These are phyloP conservation scores for Steinernema khuongi DNA, from an alignment of 1,140 invertebrate species.

Conservation along the genomic window DNA sequence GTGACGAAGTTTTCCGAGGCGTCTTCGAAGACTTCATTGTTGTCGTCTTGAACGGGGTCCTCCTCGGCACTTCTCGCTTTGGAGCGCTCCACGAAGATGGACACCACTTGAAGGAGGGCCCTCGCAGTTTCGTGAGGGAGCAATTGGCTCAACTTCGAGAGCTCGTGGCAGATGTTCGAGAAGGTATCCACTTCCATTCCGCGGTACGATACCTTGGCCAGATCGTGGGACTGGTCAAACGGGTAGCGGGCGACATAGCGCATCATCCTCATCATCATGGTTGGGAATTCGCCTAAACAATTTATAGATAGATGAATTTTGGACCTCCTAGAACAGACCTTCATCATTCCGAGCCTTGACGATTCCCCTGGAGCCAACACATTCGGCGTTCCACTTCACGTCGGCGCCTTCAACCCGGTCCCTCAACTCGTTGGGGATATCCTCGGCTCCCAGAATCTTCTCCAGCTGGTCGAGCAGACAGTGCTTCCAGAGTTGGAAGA, in stretches of 20 bases:
- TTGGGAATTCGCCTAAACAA: background rate
- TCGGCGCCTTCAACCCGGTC: background rate
- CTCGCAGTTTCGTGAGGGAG: background rate
- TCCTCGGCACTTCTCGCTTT: background rate
- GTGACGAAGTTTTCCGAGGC: background rate
- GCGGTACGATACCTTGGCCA: background rate
- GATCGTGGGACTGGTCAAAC: background rate
- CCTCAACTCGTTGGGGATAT: background rate
- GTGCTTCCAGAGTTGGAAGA: constrained; percentile 10
- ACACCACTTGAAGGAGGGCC: background rate
- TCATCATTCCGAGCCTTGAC: constrained; percentile 3
- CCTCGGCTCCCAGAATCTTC: background rate
- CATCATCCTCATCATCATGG: background rate
- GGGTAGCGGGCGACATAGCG: constrained; percentile 4
- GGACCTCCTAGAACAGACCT: background rate
- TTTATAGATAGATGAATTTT: background rate
- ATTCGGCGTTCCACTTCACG: constrained; percentile 23
- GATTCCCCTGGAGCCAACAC: constrained; percentile 2
- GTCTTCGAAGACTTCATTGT: background rate
- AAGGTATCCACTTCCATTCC: background rate
- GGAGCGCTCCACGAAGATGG: background rate
- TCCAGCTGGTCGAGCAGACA: constrained; percentile 13
- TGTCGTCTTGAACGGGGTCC: too few relatives aligned
- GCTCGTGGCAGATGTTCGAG: background rate
- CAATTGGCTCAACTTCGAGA: background rate